These are phyloP conservation scores for Apostichopus leukothele DNA, from an alignment of 53 echinoderm and acorn worm genomes.

Conservation along the genomic window DNA sequence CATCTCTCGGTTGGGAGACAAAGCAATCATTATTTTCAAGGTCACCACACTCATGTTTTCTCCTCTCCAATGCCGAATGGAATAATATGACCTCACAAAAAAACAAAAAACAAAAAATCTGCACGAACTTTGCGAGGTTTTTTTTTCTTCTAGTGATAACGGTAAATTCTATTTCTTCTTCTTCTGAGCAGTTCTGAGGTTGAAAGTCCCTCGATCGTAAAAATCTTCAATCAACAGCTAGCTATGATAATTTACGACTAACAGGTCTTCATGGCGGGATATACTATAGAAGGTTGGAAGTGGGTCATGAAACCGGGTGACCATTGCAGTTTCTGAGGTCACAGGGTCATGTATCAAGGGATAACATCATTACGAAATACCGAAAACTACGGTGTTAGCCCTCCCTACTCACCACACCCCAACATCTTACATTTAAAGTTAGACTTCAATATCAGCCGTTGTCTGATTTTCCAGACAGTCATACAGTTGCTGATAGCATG, in stretches of 20 bases:
- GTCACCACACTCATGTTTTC: slow-evolving; percentile 3
- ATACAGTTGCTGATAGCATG: no score
- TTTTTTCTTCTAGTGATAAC: no score
- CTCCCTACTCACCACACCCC: no score
- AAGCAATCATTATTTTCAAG: slow-evolving; percentile 36
- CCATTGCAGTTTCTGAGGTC: not conserved
- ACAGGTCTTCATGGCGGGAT: slow-evolving; percentile 12
- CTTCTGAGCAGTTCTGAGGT: no score
- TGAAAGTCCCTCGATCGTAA: not conserved
- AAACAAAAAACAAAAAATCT: not conserved
- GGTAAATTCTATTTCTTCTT: no score
- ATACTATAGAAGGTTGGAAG: slow-evolving; percentile 9
- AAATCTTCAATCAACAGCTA: not conserved
- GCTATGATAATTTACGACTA: slow-evolving; percentile 7
- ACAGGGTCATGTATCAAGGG: not conserved
- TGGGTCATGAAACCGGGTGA: slow-evolving; percentile 24
- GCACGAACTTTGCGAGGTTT: not conserved
- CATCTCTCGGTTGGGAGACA: slow-evolving; percentile 3
- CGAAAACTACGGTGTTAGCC: not conserved
- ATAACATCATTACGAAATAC: not conserved
- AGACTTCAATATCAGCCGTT: no score
- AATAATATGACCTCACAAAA: slow-evolving; percentile 2
- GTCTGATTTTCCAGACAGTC: no score
- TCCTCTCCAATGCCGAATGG: slow-evolving; percentile 2
- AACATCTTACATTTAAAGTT: no score